A percentile compares a stretch with the other conserved stretches of the same genome.
These are phyloP conservation scores for Trachelipus rathkii DNA, from an alignment of 1,140 invertebrate species.

Conservation along the genomic window DNA sequence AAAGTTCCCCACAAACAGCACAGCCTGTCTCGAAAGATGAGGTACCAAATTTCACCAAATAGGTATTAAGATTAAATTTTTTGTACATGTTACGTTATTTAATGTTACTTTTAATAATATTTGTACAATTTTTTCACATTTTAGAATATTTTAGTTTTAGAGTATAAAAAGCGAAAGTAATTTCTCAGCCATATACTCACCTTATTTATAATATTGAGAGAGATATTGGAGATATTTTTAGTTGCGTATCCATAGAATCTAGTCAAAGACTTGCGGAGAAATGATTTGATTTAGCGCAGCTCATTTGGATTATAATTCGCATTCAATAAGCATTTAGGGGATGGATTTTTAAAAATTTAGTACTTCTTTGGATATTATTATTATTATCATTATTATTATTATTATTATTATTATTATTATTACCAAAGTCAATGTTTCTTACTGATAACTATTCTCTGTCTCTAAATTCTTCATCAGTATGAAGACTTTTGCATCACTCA, in stretches of 20 bases:
- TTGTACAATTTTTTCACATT: neutral
- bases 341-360: no score
- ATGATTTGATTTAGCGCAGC: neutral
- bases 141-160: neutral
- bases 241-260: neutral
- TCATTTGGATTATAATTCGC: no score
- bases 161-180: neutral
- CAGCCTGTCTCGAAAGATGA: neutral
- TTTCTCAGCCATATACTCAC: neutral
- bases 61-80: neutral
- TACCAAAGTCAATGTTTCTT: no score
- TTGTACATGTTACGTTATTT: neutral
- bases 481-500: no score
- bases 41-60: neutral
- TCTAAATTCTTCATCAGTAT: no score
- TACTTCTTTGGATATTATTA: no score
- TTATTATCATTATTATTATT: no score
- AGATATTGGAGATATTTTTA: neutral
- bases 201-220: neutral
- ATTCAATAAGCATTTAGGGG: no score
- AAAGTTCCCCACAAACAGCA: neutral
- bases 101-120: conserved; percentile 5
- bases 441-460: no score
- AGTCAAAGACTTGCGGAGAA: neutral
- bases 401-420: no score